Conservation (phyloP, 2,888 invertebrate genomes). For the Acronicta alni region DNA sequence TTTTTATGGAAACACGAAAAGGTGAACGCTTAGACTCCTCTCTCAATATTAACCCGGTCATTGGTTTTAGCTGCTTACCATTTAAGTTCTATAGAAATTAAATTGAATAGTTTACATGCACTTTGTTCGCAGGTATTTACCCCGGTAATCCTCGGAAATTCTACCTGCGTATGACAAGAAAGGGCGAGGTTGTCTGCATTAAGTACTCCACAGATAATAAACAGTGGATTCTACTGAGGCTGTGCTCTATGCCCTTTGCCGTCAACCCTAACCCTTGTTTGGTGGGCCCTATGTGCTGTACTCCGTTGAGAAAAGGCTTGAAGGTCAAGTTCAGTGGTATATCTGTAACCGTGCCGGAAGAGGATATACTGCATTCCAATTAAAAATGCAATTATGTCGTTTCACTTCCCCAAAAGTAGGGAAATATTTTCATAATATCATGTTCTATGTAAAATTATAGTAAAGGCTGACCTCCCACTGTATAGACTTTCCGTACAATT, state of each 20-base stretch:
- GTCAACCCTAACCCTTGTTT: conserved; percentile 59
- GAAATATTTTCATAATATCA: no score
- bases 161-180: conserved; percentile 74
- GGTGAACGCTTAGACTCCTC: no score
- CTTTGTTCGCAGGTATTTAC: conserved; percentile 68
- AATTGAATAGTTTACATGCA: no score
- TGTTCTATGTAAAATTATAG: no score
- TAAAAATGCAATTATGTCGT: conserved; percentile 47
- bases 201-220: conserved; percentile 76
- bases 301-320: conserved; percentile 72
- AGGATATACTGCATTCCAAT: conserved; percentile 77
- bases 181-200: conserved; percentile 68
- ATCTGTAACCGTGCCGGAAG: conserved; percentile 61
- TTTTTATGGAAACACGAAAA: no score
- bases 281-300: conserved; percentile 77
- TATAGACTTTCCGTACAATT: no score
- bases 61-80: no score
- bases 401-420: neutral
- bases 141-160: conserved; percentile 75
- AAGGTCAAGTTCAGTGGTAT: conserved; percentile 71
- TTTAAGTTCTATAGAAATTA: no score
- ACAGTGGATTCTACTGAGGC: conserved; percentile 71
- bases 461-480: no score
- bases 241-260: conserved; percentile 66
- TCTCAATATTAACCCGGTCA: no score